phyloP scores from a whole-genome alignment of 2,113 vertebrate species.

The Caretta caretta region DNA sequence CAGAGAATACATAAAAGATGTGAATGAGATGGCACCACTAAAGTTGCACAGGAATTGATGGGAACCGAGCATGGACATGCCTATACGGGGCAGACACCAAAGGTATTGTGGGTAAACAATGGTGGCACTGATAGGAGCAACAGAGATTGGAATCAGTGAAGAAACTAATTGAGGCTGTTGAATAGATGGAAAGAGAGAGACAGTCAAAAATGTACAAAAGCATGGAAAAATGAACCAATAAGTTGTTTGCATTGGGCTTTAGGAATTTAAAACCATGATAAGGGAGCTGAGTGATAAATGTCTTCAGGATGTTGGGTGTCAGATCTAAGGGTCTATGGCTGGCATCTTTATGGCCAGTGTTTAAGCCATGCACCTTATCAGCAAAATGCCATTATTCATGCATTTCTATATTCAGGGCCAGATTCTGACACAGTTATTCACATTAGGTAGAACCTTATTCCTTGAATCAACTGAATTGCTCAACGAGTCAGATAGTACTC shows the following conservation, averaged over 20 bases:
- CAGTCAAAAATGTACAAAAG: constrained; percentile 62
- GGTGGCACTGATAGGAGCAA: constrained; percentile 56
- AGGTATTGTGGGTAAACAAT: constrained; percentile 71
- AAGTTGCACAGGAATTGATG: constrained; percentile 54
- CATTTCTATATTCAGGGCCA: neutral
- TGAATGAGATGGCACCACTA: constrained; percentile 58
- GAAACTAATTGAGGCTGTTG: constrained; percentile 66
- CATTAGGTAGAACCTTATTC: neutral
- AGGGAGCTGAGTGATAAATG: constrained; percentile 68
- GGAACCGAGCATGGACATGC: constrained; percentile 54
- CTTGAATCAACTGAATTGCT: neutral
- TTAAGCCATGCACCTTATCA: neutral
- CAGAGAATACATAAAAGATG: constrained; percentile 22
- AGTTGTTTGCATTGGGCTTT: constrained; percentile 71
- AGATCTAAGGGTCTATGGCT: constrained; percentile 18
- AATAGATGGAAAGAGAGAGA: constrained; percentile 67
- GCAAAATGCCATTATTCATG: too few species aligned
- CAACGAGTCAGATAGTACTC: neutral
- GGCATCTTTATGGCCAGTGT: neutral
- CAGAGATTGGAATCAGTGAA: constrained; percentile 53
- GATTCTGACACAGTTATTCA: neutral
- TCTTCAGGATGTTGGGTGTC: constrained; percentile 53
- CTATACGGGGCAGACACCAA: constrained; percentile 59
- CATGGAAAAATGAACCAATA: constrained; percentile 49
- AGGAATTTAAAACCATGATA: constrained; percentile 47